Conservation (phyloP, 1,140 invertebrate genomes). For the Helicorthomorpha holstii region DNA sequence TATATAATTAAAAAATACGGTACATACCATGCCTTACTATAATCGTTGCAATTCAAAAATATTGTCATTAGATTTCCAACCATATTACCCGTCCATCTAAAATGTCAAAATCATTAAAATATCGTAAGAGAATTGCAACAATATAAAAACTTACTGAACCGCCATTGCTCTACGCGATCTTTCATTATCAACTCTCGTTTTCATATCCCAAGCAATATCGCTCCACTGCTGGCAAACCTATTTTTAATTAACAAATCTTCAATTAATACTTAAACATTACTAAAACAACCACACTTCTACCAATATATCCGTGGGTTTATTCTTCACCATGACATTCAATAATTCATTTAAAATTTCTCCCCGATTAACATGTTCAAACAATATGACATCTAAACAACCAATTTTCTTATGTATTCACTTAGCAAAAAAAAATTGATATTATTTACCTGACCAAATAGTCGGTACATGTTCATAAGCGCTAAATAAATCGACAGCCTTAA, state of each 20-base stretch:
- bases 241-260: not conserved
- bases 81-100: not conserved
- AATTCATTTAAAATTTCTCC: not conserved
- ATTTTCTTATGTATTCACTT: not conserved
- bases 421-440: not conserved
- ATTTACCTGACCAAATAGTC: constrained; percentile 17
- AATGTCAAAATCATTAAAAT: not conserved
- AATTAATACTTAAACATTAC: not conserved
- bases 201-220: too few relatives aligned
- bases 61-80: not conserved
- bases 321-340: not conserved
- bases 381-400: not conserved
- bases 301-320: not conserved
- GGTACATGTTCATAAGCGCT: constrained; percentile 16
- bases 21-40: not conserved
- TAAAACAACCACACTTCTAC: not conserved
- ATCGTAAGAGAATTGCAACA: not conserved
- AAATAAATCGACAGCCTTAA: constrained; percentile 16
- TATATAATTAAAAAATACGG: not conserved
- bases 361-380: not conserved
- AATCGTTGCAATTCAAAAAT: not conserved
- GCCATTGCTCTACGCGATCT: not conserved
- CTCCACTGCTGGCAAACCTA: not conserved
- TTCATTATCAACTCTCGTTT: not conserved
- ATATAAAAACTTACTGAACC: not conserved